Evolutionary conservation across 2,888 invertebrate genomes (phyloP).

Genomic region (Campaea margaritaria): DNA sequence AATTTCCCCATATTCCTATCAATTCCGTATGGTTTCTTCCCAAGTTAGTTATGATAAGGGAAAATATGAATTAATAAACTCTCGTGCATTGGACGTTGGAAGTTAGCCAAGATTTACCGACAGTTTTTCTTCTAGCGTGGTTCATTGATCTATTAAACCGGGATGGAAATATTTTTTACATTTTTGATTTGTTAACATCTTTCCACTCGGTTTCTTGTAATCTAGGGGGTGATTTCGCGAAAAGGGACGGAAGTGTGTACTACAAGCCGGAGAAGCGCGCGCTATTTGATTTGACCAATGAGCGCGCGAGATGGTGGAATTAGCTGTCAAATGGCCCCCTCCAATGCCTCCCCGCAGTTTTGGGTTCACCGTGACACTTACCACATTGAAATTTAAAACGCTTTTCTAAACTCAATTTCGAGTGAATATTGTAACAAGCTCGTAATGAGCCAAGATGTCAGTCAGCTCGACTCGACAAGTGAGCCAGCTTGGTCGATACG

Average conservation of each 20-base stretch:
- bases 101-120: conserved; percentile 1
- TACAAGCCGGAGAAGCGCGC: no score
- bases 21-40: conserved; percentile 26
- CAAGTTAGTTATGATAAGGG: conserved; percentile 28
- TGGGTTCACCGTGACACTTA: no score
- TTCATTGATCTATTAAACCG: conserved; percentile 15
- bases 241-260: no score
- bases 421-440: conserved; percentile 9
- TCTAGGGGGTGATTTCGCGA: no score
- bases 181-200: no score
- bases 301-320: no score
- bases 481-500: neutral
- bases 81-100: conserved; percentile 19
- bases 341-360: no score
- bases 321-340: no score
- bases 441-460: conserved; percentile 17
- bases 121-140: neutral
- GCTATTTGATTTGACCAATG: no score
- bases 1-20: conserved; percentile 25
- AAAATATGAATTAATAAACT: conserved; percentile 31
- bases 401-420: neutral
- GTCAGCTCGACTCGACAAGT: conserved; percentile 10
- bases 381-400: neutral
- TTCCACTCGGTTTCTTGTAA: no score
- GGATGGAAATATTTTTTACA: neutral